These are phyloP conservation scores for Stenotaenia linearis DNA, from an alignment of 2,888 invertebrate genomes.

Conservation along the genomic window DNA sequence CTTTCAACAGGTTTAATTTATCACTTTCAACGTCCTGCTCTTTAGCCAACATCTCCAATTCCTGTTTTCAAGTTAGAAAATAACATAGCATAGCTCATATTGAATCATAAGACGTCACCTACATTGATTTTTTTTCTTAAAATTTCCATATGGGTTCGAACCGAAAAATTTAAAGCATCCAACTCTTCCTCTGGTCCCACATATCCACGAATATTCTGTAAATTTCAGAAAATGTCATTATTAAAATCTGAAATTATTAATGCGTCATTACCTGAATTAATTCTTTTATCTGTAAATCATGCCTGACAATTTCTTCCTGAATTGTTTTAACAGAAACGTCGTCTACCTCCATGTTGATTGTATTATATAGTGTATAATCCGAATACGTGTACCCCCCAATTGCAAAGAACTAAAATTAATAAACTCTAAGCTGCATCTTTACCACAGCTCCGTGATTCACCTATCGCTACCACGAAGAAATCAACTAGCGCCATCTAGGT, in stretches of 20 bases:
- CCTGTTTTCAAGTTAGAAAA: constrained; percentile 5
- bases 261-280: constrained; percentile 32
- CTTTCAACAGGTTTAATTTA: constrained; percentile 31
- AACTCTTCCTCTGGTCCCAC: constrained; percentile 31
- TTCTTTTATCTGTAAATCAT: constrained; percentile 32
- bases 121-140: constrained; percentile 33
- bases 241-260: too few species aligned
- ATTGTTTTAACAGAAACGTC: not conserved
- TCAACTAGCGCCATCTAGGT: not conserved
- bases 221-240: not conserved
- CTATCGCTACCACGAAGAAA: too few species aligned
- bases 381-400: too few species aligned
- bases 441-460: too few species aligned
- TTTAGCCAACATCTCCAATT: constrained; percentile 33
- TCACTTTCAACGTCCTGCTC: constrained; percentile 34
- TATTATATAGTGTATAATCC: not conserved
- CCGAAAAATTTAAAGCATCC: constrained; percentile 28
- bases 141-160: constrained; percentile 26
- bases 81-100: not conserved
- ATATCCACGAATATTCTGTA: constrained; percentile 33
- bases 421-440: too few species aligned
- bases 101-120: not conserved
- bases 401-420: too few species aligned
- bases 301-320: constrained; percentile 32
- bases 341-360: not conserved